Base-by-base conservation (phyloP, 1,140 invertebrate species). In the Philopotamus ludificatus region DNA sequence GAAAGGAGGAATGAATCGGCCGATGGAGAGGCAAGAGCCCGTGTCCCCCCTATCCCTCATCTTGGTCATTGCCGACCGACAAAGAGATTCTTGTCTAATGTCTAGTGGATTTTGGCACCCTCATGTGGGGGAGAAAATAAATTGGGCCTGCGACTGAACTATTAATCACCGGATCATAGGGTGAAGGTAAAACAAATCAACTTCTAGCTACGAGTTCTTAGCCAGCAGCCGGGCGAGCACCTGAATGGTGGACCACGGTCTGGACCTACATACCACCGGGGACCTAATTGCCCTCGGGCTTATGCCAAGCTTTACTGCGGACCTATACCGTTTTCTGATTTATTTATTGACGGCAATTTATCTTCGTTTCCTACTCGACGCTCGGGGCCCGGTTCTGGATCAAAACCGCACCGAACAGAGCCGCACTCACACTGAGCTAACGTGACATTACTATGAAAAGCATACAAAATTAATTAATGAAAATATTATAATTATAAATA, bases 281-380 rank as follows among this genome's bases (percentile, higher is more conserved):
- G 59, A 51, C 59, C 59, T 62, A 62, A 62, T 62, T 62, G 59
- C 45, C 59, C 39, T 20, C 25, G 28, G 59, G 59, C 59, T 62
- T 62, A 62, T 49, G 25, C 45, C 21, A 51, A 10, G 49, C 47
- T 53, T 34, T 53, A 53, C 57, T 62, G 45, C 59, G 51, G 45
- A 49, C 45, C 41, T 25, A 61, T 50, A 25, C 26, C 26, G 16
- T 25, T n/a, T 18, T 34, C 59, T 62, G 59, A 62, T 62, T 62
- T 62, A 62, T 62, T 62, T 62, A 62, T 62, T 62, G 59, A 62
- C 45, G 59, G 59, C 59, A 51, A 62, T 62, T 62, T 62, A 62
- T 62, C 59, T 62, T 62, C 59, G 59, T 62, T 62, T 47, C 9
- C 8, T 15, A 20, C 18, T 18, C 26, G 2, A 34, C 28, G 28